These are phyloP conservation scores for Sciurus niger DNA, from an alignment of 2,113 vertebrate genomes.

Conservation along the genomic window DNA sequence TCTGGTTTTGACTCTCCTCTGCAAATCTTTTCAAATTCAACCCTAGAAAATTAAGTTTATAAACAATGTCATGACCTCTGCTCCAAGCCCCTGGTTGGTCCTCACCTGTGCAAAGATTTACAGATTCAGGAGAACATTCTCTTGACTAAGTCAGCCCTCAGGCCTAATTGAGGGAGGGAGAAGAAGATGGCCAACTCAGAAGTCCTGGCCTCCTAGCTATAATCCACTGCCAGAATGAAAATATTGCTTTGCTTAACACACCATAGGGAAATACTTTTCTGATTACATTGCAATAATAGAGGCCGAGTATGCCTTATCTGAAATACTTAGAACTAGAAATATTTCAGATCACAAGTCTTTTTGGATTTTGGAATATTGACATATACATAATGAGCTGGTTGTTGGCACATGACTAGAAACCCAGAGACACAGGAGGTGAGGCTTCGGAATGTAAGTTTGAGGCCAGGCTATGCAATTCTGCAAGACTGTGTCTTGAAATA, in stretches of 20 bases:
- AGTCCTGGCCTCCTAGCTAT: background rate
- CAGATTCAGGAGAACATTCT: background rate
- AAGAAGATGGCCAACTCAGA: background rate
- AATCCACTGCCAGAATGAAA: background rate
- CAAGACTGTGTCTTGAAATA: no score
- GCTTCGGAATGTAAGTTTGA: no score
- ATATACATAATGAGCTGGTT: background rate
- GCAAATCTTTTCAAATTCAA: constrained; percentile 93
- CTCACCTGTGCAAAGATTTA: background rate
- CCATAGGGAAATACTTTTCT: background rate
- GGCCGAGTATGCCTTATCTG: background rate
- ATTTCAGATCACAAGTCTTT: background rate
- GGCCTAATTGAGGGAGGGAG: background rate
- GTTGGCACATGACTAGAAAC: no score
- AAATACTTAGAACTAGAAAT: background rate
- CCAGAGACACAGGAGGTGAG: no score
- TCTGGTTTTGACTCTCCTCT: constrained; percentile 87
- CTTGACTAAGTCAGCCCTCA: background rate
- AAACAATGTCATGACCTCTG: background rate
- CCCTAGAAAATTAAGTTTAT: constrained; percentile 85
- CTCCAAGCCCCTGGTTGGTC: background rate
- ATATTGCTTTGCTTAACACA: background rate
- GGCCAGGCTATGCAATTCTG: no score
- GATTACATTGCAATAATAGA: background rate
- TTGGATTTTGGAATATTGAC: background rate